These are phyloP conservation scores for Ranitomeya variabilis DNA, from an alignment of 2,113 vertebrate species.

Conservation along the genomic window DNA sequence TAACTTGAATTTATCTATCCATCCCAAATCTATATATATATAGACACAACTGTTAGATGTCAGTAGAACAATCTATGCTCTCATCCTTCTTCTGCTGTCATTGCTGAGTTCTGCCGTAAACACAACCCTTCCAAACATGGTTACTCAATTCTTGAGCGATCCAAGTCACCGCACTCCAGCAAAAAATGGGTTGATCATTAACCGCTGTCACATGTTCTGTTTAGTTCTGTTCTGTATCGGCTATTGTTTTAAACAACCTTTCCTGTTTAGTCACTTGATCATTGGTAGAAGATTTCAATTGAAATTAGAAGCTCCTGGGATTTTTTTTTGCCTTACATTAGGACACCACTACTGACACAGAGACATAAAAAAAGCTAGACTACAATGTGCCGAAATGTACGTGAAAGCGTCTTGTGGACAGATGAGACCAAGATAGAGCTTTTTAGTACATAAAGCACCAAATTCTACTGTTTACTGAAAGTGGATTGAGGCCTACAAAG, in stretches of 20 bases:
- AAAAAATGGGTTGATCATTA: background rate
- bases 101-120: background rate
- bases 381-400: no score
- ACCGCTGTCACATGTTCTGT: background rate
- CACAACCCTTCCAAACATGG: background rate
- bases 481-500: no score
- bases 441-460: no score
- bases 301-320: background rate
- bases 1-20: background rate
- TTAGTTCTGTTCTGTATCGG: background rate
- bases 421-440: no score
- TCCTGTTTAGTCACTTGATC: background rate
- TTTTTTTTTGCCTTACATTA: background rate
- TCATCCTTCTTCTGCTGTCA: background rate
- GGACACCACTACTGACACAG: no score
- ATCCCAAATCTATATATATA: no score
- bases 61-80: background rate
- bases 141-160: slow-evolving; percentile 6
- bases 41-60: background rate
- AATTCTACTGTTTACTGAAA: no score
- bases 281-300: background rate
- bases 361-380: no score
- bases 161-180: no score
- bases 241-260: background rate
- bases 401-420: no score